Conservation (phyloP, 2,888 invertebrate genomes). For the Leptura quadrifasciata region DNA sequence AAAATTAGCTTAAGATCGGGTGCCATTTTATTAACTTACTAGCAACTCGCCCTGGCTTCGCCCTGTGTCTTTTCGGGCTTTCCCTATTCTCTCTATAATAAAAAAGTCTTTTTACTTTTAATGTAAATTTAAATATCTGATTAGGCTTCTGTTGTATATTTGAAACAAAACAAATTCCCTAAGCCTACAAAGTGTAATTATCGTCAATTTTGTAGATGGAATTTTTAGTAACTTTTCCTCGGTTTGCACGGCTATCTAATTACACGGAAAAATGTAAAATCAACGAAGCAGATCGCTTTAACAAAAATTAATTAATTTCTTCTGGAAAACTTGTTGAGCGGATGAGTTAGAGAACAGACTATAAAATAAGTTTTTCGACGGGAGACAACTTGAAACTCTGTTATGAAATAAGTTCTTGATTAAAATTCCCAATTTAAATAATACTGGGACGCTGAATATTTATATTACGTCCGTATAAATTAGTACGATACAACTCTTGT, state of each 20-base stretch:
- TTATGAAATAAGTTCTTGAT: slow-evolving; percentile 32
- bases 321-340: slow-evolving; percentile 28
- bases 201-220: not conserved
- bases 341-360: slow-evolving; percentile 12
- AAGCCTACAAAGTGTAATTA: not conserved
- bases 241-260: slow-evolving; percentile 23
- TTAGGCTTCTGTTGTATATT: not conserved
- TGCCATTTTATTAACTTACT: too few species aligned
- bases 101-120: too few species aligned
- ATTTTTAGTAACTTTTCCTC: slow-evolving; percentile 10
- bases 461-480: slow-evolving; percentile 8
- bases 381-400: slow-evolving; percentile 18
- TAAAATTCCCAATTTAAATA: slow-evolving; percentile 31
- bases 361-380: slow-evolving; percentile 10
- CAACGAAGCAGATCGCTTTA: slow-evolving; percentile 12
- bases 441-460: slow-evolving; percentile 25
- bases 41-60: too few species aligned
- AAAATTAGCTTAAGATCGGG: too few species aligned
- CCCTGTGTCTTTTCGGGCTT: too few species aligned
- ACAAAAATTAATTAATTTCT: slow-evolving; percentile 36
- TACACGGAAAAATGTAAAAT: slow-evolving; percentile 34
- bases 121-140: not conserved
- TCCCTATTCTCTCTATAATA: too few species aligned
- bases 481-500: not conserved
- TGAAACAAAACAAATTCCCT: slow-evolving; percentile 2